Evolutionary conservation across 2,113 vertebrate genomes (phyloP), one percentile per base, ranked within the genome.

Genomic region (Ellobius talpinus): DNA sequence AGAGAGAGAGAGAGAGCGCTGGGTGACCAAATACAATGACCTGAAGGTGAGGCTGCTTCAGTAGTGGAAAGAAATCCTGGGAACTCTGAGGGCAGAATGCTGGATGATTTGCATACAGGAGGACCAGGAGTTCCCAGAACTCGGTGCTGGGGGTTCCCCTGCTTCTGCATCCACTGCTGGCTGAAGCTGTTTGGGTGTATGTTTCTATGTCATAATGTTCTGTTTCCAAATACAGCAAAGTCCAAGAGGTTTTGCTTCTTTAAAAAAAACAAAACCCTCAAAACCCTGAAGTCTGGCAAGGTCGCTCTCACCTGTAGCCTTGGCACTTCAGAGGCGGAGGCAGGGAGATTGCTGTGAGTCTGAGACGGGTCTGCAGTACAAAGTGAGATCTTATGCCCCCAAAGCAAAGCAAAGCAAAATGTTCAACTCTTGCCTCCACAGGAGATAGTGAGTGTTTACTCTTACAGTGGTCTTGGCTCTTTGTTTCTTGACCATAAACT

Each of bases 181-280:
- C 84, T 50, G 63, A 47, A 45, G 87, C 78, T 88, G 58, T 85
- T 89, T 95, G 91, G 93, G 84, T 96, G 89, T 81, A 55, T 86
- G 89, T 96, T 79, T 95, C 42, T 63, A 58, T 66, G 91, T 81
- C 95, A 91, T 72, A 76, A 96, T 63, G 79, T 94, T 96, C 88
- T 96, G 45, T 95, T 81, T 97, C 81, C 97, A 96, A 97, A 96
- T 95, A 95, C 96, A 91, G 93, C 90, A 97, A 97, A 92, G 91
- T 96, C 97, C 96, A 96, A 97, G 87, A 98, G 96, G 96, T 92
- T 97, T 98, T 97, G 97, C 91, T 94, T 94, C 93, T 87, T 98
- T 97, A 14, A 96, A 97, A 98, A 98, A 96, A 58, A 61, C 14
- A 96, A 61, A 61, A 11, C 9, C 55, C 55, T 58, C 23, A 45